A percentile compares a stretch with the other conserved stretches of the same genome.
These are phyloP conservation scores for Pseudomyrmex dendroicus DNA, from an alignment of 1,140 invertebrate genomes.

Conservation along the genomic window DNA sequence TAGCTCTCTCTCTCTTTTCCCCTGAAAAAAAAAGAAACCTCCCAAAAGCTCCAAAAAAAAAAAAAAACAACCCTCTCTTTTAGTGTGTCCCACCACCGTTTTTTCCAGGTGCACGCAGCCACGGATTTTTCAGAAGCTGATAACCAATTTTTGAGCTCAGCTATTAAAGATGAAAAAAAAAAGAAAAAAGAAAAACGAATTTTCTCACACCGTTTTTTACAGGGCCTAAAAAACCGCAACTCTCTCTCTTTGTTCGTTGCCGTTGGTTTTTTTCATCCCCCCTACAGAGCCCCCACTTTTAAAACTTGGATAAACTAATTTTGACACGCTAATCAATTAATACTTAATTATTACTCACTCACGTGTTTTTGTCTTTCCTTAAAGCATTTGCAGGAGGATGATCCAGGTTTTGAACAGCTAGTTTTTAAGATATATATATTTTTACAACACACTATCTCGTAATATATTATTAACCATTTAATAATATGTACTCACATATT, in stretches of 20 bases:
- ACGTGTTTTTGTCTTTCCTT: conserved; percentile 84
- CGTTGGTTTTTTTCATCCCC: conserved; percentile 69
- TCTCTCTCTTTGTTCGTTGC: conserved; percentile 76
- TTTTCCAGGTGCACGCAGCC: conserved; percentile 84
- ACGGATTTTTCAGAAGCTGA: conserved; percentile 84
- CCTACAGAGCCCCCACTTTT: conserved; percentile 57
- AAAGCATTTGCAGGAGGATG: conserved; percentile 86
- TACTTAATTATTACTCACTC: conserved; percentile 79
- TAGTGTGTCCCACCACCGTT: conserved; percentile 72
- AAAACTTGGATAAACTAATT: conserved; percentile 68
- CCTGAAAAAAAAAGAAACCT: background rate
- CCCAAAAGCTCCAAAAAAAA: conserved; percentile 24
- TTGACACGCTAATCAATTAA: conserved; percentile 78
- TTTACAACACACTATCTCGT: conserved; percentile 75
- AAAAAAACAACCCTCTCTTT: conserved; percentile 40
- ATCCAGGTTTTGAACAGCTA: conserved; percentile 85
- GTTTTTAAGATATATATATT: conserved; percentile 81
- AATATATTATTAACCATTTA: conserved; percentile 75
- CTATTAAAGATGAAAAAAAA: conserved; percentile 67
- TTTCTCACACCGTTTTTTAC: conserved; percentile 80
- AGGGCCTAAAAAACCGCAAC: conserved; percentile 74
- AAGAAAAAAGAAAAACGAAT: conserved; percentile 66
- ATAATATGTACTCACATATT: conserved; percentile 77
- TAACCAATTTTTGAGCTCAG: conserved; percentile 84
- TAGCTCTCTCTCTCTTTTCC: conserved; percentile 19